Conservation (phyloP, 2,888 invertebrate species). For the Dione vanillae region DNA sequence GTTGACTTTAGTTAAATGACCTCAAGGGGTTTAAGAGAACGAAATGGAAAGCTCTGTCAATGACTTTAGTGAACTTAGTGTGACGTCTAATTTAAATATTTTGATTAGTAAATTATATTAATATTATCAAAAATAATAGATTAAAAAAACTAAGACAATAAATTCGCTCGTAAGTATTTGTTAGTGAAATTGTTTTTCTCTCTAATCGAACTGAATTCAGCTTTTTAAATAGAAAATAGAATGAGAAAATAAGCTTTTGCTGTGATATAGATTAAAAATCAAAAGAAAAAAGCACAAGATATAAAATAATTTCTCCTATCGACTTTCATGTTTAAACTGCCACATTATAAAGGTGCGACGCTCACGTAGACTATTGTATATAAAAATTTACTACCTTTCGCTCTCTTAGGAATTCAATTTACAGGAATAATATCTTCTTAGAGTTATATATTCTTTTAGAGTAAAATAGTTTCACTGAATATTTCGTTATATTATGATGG, state of each 20-base stretch:
- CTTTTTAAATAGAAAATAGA: background rate
- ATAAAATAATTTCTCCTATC: background rate
- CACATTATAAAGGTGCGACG: constrained; percentile 11
- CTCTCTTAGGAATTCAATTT: constrained; percentile 5
- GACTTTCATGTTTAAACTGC: constrained; percentile 3
- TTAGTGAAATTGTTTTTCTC: too few relatives aligned
- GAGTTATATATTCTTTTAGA: background rate
- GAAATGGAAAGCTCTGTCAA: constrained; percentile 7
- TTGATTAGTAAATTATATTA: too few relatives aligned
- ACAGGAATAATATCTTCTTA: background rate
- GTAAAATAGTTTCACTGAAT: background rate
- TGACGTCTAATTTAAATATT: background rate
- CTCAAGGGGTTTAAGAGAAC: background rate
- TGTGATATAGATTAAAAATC: background rate
- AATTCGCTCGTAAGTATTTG: too few relatives aligned
- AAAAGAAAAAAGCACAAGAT: background rate
- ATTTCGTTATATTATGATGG: background rate
- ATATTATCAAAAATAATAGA: too few relatives aligned
- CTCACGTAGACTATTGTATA: constrained; percentile 7
- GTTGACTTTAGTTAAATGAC: constrained; percentile 7
- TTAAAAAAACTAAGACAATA: too few relatives aligned
- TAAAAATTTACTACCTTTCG: constrained; percentile 1
- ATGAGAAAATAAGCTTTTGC: background rate
- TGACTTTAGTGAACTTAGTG: background rate
- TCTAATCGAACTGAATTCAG: too few relatives aligned